Evolutionary conservation across 2,113 vertebrate genomes (phyloP).

Genomic region (Galemys pyrenaicus): DNA sequence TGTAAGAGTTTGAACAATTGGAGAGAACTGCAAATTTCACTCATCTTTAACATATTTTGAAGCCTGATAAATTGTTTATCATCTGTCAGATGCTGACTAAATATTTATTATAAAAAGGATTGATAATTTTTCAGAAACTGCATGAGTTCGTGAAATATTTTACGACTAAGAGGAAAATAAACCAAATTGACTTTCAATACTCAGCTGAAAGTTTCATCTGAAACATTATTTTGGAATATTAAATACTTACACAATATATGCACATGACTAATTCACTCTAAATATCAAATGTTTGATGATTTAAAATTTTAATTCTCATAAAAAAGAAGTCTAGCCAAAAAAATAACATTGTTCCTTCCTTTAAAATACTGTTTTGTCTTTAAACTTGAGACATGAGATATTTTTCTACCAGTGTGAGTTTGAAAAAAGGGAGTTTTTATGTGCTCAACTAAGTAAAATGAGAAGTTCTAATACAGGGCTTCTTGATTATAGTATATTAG

Average conservation of each 20-base stretch:
- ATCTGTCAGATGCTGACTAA: not conserved
- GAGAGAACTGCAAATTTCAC: not conserved
- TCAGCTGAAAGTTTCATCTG: not conserved
- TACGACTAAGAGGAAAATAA: not conserved
- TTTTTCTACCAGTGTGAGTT: not conserved
- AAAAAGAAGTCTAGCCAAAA: not conserved
- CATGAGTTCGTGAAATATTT: not conserved
- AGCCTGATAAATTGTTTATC: not conserved
- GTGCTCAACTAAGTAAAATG: not conserved
- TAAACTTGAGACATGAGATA: not conserved
- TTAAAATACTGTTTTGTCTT: not conserved
- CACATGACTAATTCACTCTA: not conserved
- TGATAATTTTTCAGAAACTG: not conserved
- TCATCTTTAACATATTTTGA: not conserved
- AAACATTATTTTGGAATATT: conserved; percentile 8
- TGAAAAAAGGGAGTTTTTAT: not conserved
- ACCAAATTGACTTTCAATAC: not conserved
- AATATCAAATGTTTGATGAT: not conserved
- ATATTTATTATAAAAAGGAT: not conserved
- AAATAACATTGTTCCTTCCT: not conserved
- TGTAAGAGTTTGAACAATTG: not conserved
- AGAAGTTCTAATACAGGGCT: not conserved
- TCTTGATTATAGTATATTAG: not conserved
- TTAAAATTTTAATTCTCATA: conserved; percentile 3
- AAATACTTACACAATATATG: not conserved